Conservation (phyloP, 2,888 invertebrate species). For the Monopis laevigella region DNA sequence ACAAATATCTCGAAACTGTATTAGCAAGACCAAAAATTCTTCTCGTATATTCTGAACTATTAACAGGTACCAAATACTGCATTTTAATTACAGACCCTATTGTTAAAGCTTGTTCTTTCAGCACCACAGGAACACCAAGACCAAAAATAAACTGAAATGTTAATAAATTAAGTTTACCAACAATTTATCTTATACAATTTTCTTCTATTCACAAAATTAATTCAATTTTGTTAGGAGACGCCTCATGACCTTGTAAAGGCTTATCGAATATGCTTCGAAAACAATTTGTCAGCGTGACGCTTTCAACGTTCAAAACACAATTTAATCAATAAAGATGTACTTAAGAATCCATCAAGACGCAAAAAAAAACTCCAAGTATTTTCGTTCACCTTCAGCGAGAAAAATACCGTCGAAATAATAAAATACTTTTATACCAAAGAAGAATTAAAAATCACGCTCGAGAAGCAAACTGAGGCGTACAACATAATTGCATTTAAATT, state of each 20-base stretch:
- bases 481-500: constrained; percentile 58
- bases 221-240: too few species aligned
- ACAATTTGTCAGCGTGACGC: constrained; percentile 7
- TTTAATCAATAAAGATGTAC: constrained; percentile 6
- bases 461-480: constrained; percentile 31
- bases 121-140: constrained; percentile 6
- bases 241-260: not conserved
- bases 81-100: constrained; percentile 8
- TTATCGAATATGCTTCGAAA: constrained; percentile 4
- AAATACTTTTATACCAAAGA: constrained; percentile 2
- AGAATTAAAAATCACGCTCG: constrained; percentile 11
- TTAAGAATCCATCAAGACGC: constrained; percentile 9
- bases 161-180: too few species aligned
- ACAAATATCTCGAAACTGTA: constrained; percentile 8
- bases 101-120: constrained; percentile 11
- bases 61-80: constrained; percentile 10
- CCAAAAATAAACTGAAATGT: constrained; percentile 8
- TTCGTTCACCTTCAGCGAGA: not conserved
- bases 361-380: constrained; percentile 1
- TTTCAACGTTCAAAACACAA: constrained; percentile 6
- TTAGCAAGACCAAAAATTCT: constrained; percentile 9
- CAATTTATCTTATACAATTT: too few species aligned
- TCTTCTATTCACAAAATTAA: too few species aligned
- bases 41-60: constrained; percentile 3
- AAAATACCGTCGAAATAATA: constrained; percentile 1